Percentiles rank a stretch among this genome's conserved stretches.
These are phyloP conservation scores for Taurulus bubalis DNA, from an alignment of 2,113 vertebrate genomes.

Conservation along the genomic window DNA sequence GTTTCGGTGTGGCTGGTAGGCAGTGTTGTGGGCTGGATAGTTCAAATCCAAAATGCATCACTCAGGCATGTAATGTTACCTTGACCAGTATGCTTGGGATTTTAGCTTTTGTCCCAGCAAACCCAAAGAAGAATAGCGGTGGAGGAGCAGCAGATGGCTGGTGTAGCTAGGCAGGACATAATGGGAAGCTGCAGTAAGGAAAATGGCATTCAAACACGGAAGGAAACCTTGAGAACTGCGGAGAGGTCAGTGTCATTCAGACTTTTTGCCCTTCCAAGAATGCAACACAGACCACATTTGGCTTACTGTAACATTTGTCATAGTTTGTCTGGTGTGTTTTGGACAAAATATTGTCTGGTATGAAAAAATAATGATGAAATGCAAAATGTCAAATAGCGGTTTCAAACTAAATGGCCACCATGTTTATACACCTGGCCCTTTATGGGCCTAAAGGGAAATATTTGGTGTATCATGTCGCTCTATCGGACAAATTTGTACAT, in stretches of 20 bases:
- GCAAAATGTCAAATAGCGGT: conserved; percentile 34
- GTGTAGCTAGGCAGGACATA: conserved; percentile 7
- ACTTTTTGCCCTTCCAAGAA: conserved; percentile 26
- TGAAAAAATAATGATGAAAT: conserved; percentile 26
- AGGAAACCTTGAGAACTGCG: neutral
- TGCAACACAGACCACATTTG: conserved; percentile 9
- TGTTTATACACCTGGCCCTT: conserved; percentile 45
- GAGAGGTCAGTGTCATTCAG: conserved; percentile 14
- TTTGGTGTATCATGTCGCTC: conserved; percentile 34
- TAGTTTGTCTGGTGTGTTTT: conserved; percentile 14
- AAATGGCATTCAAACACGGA: conserved; percentile 24
- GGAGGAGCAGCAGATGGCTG: neutral
- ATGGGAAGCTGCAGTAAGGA: neutral
- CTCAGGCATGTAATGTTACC: neutral
- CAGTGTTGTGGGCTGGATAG: neutral
- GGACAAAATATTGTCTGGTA: conserved; percentile 7
- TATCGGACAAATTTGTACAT: conserved; percentile 52
- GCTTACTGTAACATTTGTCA: conserved; percentile 1
- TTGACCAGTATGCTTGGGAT: neutral
- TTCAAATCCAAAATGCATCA: neutral
- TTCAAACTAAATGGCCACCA: conserved; percentile 29
- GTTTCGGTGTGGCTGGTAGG: neutral
- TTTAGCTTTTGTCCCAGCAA: conserved; percentile 16
- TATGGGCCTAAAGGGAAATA: conserved; percentile 47
- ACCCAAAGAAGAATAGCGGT: conserved; percentile 16